Conservation (phyloP, 2,797 vertebrate genomes). For the Xyrichtys novacula region DNA sequence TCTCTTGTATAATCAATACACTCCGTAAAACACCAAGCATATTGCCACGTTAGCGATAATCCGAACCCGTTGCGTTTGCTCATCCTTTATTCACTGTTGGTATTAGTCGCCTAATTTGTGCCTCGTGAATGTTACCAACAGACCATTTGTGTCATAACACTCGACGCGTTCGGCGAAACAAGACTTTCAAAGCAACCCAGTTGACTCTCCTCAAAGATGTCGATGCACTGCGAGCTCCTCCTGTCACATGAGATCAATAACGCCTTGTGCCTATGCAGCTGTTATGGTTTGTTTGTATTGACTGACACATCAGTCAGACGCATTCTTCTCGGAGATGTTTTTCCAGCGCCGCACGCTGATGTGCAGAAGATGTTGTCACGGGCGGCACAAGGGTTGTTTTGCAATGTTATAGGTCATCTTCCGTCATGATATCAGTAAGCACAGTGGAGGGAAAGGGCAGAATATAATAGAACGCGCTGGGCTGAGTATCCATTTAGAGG, state of each 20-base stretch:
- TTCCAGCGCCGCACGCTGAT: conserved; percentile 19
- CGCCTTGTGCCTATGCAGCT: conserved; percentile 64
- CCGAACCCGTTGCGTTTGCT: conserved; percentile 49
- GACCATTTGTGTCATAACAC: conserved; percentile 40
- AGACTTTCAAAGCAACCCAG: conserved; percentile 48
- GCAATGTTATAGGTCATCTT: conserved; percentile 59
- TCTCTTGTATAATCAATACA: conserved; percentile 80
- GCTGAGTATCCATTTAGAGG: conserved; percentile 73
- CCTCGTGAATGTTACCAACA: conserved; percentile 62
- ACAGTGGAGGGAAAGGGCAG: conserved; percentile 67
- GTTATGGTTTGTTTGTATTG: conserved; percentile 70
- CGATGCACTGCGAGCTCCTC: conserved; percentile 50
- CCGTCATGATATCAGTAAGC: conserved; percentile 62
- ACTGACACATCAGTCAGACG: conserved; percentile 59
- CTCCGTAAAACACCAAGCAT: conserved; percentile 69
- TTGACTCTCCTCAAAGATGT: conserved; percentile 58
- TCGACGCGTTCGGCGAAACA: conserved; percentile 26
- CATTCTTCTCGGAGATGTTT: conserved; percentile 58
- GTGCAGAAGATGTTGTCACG: conserved; percentile 50
- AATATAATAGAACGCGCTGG: conserved; percentile 69
- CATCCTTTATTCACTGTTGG: conserved; percentile 66
- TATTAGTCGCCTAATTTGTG: conserved; percentile 64
- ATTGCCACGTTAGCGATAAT: conserved; percentile 70
- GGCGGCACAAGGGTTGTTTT: conserved; percentile 60
- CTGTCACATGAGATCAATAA: conserved; percentile 72